Percentiles rank a stretch among this genome's conserved stretches.
phyloP scores from a whole-genome alignment of 2,797 vertebrate species.

The Hafferia zeledoni region DNA sequence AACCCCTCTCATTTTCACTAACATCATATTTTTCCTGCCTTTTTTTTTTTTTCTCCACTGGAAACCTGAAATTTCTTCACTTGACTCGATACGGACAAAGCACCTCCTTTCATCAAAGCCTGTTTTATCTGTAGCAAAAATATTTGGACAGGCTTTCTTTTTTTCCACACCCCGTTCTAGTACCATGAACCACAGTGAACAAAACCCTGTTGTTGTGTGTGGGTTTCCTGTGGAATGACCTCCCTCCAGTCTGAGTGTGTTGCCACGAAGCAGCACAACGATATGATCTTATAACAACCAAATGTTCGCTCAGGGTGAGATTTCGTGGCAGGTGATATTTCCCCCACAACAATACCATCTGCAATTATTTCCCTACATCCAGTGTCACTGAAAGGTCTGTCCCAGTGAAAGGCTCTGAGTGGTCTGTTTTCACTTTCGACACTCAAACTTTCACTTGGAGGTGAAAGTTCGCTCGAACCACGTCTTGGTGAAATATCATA shows the following conservation, averaged over 20 bases:
- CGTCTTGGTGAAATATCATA: background rate
- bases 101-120: background rate
- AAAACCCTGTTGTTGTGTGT: constrained; percentile 5
- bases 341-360: constrained; percentile 28
- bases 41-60: background rate
- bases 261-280: background rate
- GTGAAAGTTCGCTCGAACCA: constrained; percentile 51
- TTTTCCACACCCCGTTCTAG: accelerated
- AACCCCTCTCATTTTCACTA: background rate
- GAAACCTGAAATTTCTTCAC: background rate
- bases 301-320: background rate
- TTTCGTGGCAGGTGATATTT: constrained; percentile 45
- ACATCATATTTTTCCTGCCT: background rate
- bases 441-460: constrained; percentile 57
- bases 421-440: constrained; percentile 70
- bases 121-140: background rate
- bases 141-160: background rate
- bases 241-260: constrained; percentile 1
- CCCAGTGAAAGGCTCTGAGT: constrained; percentile 27
- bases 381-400: constrained; percentile 43
- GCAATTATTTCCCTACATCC: constrained; percentile 40
- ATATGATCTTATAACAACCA: background rate
- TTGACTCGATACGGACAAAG: background rate
- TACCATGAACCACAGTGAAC: background rate
- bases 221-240: constrained; percentile 17